Evolutionary conservation across 2,888 invertebrate species (phyloP), one percentile per base, ranked within the genome.

Genomic region (Agonopterix arenella): DNA sequence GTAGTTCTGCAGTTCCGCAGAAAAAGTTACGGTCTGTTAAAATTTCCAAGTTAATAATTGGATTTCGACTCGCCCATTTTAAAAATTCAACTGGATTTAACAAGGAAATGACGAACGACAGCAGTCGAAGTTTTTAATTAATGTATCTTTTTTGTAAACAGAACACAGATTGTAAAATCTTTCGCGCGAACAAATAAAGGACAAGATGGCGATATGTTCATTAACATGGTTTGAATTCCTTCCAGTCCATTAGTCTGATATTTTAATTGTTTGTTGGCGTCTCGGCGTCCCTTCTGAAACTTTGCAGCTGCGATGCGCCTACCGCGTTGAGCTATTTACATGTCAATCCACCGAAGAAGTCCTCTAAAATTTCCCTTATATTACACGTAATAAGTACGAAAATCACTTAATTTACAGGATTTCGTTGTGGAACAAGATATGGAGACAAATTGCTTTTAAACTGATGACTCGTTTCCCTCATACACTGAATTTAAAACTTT

Each of bases 161-260:
- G 40, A 38, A 8, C 11, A 43, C 45, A 18, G 10, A 28, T 28
- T 28, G 28, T 28, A 28, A 28, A 28, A 28, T 28, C 28, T 61
- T 51, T 50, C 64, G 67, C 61, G 64, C 62, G 64, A 71, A 75
- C 76, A 75, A 79, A 80, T 76, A 73, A 73, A 38, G 53, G 9
- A 10, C 28, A 47, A 38, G 70, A 60, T 67, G 66, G 71, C 70
- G 69, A 86, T 81, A 83, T 86, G 81, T 86, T 86, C 84, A 88
- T 89, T 84, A 86, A 82, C 84, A 69, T 84, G 69, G 66, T 84
- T 77, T 67, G 64, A 66, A 88, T 88, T 82, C 86, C 81, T 67
- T 62, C 64, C 61, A 78, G 72, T 88, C 88, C 88, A 89, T 89
- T 89, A 89, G 88, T 70, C 73, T 72, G 86, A 88, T 85, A 88